Evolutionary conservation across 1,140 invertebrate species (phyloP), one percentile per base, ranked within the genome.

Genomic region (Drosophila saltans): DNA sequence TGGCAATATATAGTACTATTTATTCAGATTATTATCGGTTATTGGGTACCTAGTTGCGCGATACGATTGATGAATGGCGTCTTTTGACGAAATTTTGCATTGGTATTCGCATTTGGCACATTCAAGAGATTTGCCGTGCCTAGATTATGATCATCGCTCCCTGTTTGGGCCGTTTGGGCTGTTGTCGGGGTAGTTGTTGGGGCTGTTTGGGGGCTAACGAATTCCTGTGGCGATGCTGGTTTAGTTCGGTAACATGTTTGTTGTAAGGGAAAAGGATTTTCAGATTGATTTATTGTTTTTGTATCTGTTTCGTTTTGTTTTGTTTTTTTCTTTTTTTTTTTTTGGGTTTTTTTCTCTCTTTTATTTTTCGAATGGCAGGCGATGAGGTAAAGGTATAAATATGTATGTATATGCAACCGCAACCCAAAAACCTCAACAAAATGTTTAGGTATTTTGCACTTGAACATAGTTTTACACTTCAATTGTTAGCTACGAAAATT

Each of bases 51-150:
- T 91, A 91, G 85, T 78, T 91, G 90, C 77, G 90, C 77, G 71
- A 91, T 91, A 72, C 90, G 90, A 78, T 91, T 85, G 86, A 91
- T 91, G 81, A 91, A 85, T 21, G 90, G 90, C 81, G 88, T 91
- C 78, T 91, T 91, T 82, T 90, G 90, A 80, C 90, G 90, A 63
- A 91, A 91, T 72, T 91, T 91, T 71, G 78, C 78, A 78, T 78
- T 80, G 75, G 73, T 72, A 59, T 30, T 75, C 60, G 75, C 55
- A 76, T 48, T 77, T 67, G 83, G 74, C 61, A 78, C 75, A 79
- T 71, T 79, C 72, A 75, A 75, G 68, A 78, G 83, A 89, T 89
- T 78, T 70, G 45, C 21, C 21, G 45, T 26, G 45, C 21, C 45
- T 52, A 52, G 45, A 52, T 52, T 52, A 8, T 89, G 76, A 39